A percentile compares a stretch with the other conserved stretches of the same genome.
phyloP scores from a whole-genome alignment of 2,888 invertebrate species.

The Gisinianus flammeolus region DNA sequence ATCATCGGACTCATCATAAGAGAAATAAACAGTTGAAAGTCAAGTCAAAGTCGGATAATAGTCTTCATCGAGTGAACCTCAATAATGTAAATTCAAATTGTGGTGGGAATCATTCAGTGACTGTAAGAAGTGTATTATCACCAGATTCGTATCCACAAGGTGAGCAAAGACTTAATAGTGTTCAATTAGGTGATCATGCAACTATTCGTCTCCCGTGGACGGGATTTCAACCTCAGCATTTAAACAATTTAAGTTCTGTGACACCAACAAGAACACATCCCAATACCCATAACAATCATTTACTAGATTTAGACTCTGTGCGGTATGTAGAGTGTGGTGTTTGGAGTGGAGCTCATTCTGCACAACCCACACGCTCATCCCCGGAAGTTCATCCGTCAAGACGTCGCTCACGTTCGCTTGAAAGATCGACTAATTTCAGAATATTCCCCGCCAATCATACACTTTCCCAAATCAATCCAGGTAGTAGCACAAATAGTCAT shows the following conservation, averaged over 20 bases:
- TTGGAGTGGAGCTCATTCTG: constrained; percentile 23
- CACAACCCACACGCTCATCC: background rate
- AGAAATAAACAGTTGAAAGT: constrained; percentile 46
- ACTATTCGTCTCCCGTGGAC: constrained; percentile 58
- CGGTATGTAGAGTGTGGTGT: constrained; percentile 54
- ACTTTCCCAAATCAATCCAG: background rate
- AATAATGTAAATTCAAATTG: constrained; percentile 5
- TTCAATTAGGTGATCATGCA: constrained; percentile 58
- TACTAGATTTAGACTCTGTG: constrained; percentile 42
- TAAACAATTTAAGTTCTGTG: constrained; percentile 54
- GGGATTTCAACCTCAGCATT: constrained; percentile 51
- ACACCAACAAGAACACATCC: constrained; percentile 45
- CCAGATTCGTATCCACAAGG: constrained; percentile 43
- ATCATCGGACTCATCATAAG: constrained; percentile 10
- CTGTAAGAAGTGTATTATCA: constrained; percentile 18
- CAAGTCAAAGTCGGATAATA: constrained; percentile 60
- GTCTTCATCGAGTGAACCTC: constrained; percentile 55
- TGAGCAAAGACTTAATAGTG: constrained; percentile 56
- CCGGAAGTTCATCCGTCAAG: background rate
- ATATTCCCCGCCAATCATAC: constrained; percentile 33
- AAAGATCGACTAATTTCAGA: constrained; percentile 49
- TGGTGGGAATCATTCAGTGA: background rate
- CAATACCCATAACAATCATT: constrained; percentile 55
- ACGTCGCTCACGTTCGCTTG: constrained; percentile 48
- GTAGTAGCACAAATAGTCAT: constrained; percentile 1